Evolutionary conservation across 2,888 invertebrate species (phyloP), one percentile per base, ranked within the genome.

Genomic region (Tenthredo scrophulariae): DNA sequence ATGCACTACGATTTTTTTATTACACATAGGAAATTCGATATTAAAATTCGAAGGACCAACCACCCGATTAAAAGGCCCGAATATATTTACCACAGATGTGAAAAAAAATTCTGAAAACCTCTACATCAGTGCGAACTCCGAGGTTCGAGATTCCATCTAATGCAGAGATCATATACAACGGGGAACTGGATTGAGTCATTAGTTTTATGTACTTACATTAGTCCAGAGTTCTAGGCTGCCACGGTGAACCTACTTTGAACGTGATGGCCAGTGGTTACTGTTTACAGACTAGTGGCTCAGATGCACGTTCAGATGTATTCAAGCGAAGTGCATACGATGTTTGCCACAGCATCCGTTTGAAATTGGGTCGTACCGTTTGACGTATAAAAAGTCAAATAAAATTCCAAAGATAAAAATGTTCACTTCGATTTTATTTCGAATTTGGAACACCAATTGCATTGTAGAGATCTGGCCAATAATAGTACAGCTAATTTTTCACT

Each of bases 211-310:
- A 50, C 50, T 77, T 15, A 18, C 50, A 13, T 43, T 43, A 29
- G 40, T 74, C 37, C 43, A 43, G 50, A 29, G 33, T 37, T 50
- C 54, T 26, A 29, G 77, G 40, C 72, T 67, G 13, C 15, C 2
- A 33, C 29, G 67, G 67, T 33, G 33, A 67, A 74, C 74, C 40
- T 74, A 43, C 74, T 74, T 74, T 43, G 22, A 74, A 74, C 74
- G 43, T 43, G 43, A 74, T 43, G 43, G 74, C 74, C 74, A 74
- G 74, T 43, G 74, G 43, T 74, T 77, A 77, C 77, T 77, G 77
- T 77, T 77, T 50, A 50, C 77, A 50, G 50, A 18, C 33, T 29
- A 77, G 15, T 50, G 29, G 50, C 33, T 77, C 6, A 33, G 33
- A 50, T 77, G 77, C 77, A 50, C 10, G 40, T 5, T 74, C 40